Evolutionary conservation across 2,888 invertebrate genomes (phyloP), one percentile per base, ranked within the genome.

Genomic region (Rotaria socialis): DNA sequence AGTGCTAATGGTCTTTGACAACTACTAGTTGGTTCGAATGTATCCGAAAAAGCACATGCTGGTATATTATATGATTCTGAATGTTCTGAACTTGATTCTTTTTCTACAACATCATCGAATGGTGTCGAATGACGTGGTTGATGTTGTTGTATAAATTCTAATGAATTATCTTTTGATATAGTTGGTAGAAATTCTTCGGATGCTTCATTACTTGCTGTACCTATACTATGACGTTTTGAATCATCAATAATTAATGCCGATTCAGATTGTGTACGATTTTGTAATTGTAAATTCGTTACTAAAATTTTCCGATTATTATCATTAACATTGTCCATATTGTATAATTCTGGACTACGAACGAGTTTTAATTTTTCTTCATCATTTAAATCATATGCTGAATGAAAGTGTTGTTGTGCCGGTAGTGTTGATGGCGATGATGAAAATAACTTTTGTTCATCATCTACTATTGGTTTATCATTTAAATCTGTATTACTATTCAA

Each of bases 261-360:
- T 80, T 80, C 80, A 5, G 80, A 80, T 47, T 80, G 80, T 80
- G 80, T 80, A 80, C 80, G 80, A 80, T 47, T 47, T 47, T 43
- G 43, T n/a, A 8, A 8, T 41, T 43, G 47, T 80, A 80, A 80
- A 80, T 80, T 43, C 19, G 67, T 16, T 67, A 67, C 35, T 8
- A 19, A 4, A 35, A 14, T 41, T 27, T 41, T 35, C 7, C 35
- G 10, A 27, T 24, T 24, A 24, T n/a, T 2, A 47, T 24, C 47
- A 24, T 80, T 24, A 5, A 80, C 35, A 80, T 80, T 80, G n/a
- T 43, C 75, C 43, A 75, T 75, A 24, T 75, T 22, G 6, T 80
- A 80, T 47, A 80, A n/a, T 80, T 80, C 80, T 24, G 80, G 80
- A 47, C 47, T 47, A 47, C 47, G 80, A 80, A 80, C 80, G n/a